These are phyloP conservation scores for Microctenopoma steveboyesi DNA, from an alignment of 2,797 vertebrate species.

Conservation along the genomic window DNA sequence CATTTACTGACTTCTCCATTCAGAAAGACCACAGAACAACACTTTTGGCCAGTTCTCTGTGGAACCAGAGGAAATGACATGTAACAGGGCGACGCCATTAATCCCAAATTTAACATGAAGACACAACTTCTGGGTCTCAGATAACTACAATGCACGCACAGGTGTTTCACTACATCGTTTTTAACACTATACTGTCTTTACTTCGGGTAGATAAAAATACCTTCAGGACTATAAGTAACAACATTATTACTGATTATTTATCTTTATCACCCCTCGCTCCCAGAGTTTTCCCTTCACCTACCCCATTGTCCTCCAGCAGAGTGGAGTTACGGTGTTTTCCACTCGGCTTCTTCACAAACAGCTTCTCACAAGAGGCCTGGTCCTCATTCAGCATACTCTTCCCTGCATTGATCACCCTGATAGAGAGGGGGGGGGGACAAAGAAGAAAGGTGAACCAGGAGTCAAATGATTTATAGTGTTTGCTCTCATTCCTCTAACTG, in stretches of 20 bases:
- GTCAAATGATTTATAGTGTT: slow-evolving; percentile 41
- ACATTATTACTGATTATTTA: slow-evolving; percentile 12
- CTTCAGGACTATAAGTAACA: neutral
- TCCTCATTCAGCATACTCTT: slow-evolving; percentile 99
- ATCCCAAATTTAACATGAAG: neutral
- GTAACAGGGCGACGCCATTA: slow-evolving; percentile 24
- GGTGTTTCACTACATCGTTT: neutral
- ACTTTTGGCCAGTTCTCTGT: neutral
- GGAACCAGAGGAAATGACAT: neutral
- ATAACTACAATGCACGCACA: neutral
- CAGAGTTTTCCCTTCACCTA: slow-evolving; percentile 61
- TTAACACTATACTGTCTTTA: neutral
- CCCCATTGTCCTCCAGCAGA: slow-evolving; percentile 81
- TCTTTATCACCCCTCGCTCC: slow-evolving; percentile 3
- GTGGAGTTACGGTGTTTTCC: slow-evolving; percentile 77
- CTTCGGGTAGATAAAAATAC: neutral
- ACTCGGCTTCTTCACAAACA: slow-evolving; percentile 88
- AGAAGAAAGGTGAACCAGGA: slow-evolving; percentile 23
- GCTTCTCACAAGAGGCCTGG: slow-evolving; percentile 94
- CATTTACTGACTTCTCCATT: slow-evolving; percentile 2
- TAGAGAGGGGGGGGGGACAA: slow-evolving; percentile 14
- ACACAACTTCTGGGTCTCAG: slow-evolving; percentile 8
- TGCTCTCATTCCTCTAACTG: slow-evolving; percentile 27
- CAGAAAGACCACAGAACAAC: neutral
- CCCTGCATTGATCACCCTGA: slow-evolving; percentile 96